Base-by-base conservation (phyloP, 2,888 invertebrate species). In the Sthenelais limicola region DNA sequence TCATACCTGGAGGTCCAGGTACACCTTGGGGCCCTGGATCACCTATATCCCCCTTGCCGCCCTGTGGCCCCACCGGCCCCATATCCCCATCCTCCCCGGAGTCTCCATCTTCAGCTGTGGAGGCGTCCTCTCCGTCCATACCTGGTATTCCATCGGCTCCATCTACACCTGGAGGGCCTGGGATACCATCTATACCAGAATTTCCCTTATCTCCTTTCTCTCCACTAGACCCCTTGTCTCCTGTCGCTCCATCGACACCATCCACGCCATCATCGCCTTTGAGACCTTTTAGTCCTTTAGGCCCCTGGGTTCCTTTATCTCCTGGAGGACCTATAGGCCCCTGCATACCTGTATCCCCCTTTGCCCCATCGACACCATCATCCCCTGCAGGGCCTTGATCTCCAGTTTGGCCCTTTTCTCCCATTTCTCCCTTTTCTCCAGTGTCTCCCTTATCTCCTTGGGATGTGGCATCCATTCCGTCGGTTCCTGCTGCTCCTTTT, bases 371-470 rank as follows among this genome's bases (percentile, higher is more conserved):
- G 3, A 35, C 3, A n/a, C 62, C 62, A 9, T 1, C 24, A 1
- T 35, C 62, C 5, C 62, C 62, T 3, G 43, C 18, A 12, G 43
- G 43, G 43, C 43, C 43, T 18, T 43, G 9, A 9, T 12, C 9
- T 43, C 43, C 43, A 43, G 18, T 18, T 18, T 43, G 43, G 9
- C 43, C 43, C 18, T 35, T 24, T 4, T 38, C 38, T 7, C 62
- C 62, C 62, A 38, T 62, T 24, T 62, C 24, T 12, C 62, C 62
- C 38, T 62, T 62, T 18, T 38, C 38, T 24, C 62, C 62, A 21
- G 62, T 24, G 1, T 38, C 38, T 4, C 62, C 62, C 7, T 35
- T 9, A 7, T 4, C 38, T 4, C 62, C 62, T 21, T 33, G 35
- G 1, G 1, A n/a, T n/a, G n/a, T 28, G 24, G 38, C 62, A 21